Base-by-base conservation (phyloP, 2,888 invertebrate genomes). In the Disparrhopalites patrizii region DNA sequence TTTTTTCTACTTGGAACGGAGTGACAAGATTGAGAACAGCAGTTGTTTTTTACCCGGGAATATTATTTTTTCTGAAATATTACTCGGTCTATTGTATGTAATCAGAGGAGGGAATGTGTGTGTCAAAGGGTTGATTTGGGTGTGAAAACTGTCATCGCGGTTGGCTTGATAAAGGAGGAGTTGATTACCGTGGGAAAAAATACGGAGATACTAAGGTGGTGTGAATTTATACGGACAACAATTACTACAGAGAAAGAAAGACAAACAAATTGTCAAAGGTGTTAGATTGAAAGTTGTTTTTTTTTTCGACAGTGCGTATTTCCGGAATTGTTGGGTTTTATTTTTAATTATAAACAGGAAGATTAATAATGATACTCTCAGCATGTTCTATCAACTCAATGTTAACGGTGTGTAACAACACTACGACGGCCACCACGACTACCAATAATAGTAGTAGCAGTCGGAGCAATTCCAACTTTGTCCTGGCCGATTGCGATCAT, bases 351-450 rank as follows among this genome's bases (percentile, higher is more conserved):
- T n/a, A n/a, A n/a, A n/a, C n/a, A n/a, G n/a, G n/a, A n/a, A n/a
- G n/a, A 20, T 10, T 52, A 40, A 61, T 38, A 54, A 68, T 68
- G 68, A 57, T 68, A 56, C 62, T 68, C 51, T 68, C 68, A 62
- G 50, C 68, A 62, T 65, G 58, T 56, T 68, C 65, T 27, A 65
- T 68, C n/a, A 65, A 68, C 55, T 65, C 65, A 50, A 47, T 68
- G 33, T 52, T 57, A 58, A 54, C 30, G 57, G 55, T 43, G 56
- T 47, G 43, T 23, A 61, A 51, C 33, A 61, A 50, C 51, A 61
- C 51, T 15, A 30, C 43, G 2, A 25, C 51, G n/a, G 31, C 61
- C 40, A 33, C 5, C 47, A 47, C 47, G 47, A 47, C 31, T 15
- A 23, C 28, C 61, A 47, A 47, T 31, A 31, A 50, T 31, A 54